phyloP scores from a whole-genome alignment of 2,113 vertebrate species.

The Oreochromis spilurus region DNA sequence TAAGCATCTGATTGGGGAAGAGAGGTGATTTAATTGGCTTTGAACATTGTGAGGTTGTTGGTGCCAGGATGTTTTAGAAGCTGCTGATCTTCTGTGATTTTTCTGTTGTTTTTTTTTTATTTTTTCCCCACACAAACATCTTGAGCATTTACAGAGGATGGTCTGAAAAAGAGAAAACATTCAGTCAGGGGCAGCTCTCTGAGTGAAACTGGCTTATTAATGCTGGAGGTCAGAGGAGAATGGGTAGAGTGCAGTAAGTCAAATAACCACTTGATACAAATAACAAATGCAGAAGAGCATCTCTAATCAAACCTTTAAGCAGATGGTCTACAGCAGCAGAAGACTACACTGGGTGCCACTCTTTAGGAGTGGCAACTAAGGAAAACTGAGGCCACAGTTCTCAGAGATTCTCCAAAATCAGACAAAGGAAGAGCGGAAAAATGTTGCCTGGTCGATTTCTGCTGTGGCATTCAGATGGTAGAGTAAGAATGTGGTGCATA shows the following conservation, averaged over 20 bases:
- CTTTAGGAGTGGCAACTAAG: neutral
- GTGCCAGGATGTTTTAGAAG: neutral
- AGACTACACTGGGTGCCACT: neutral
- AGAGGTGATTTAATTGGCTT: neutral
- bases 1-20: neutral
- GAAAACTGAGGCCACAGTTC: neutral
- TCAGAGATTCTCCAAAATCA: neutral
- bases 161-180: neutral
- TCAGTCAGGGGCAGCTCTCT: neutral
- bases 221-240: neutral
- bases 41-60: neutral
- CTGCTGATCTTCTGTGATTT: neutral
- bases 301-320: neutral
- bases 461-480: neutral
- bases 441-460: neutral
- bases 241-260: neutral
- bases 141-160: neutral
- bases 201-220: neutral
- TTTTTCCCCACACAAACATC: neutral
- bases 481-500: neutral
- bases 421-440: neutral
- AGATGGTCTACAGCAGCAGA: neutral
- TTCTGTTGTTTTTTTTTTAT: neutral
- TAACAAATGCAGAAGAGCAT: neutral
- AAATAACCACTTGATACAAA: neutral